A percentile compares a stretch with the other conserved stretches of the same genome.
phyloP scores from a whole-genome alignment of 2,888 invertebrate genomes.

The Drosophila sordidapex region DNA sequence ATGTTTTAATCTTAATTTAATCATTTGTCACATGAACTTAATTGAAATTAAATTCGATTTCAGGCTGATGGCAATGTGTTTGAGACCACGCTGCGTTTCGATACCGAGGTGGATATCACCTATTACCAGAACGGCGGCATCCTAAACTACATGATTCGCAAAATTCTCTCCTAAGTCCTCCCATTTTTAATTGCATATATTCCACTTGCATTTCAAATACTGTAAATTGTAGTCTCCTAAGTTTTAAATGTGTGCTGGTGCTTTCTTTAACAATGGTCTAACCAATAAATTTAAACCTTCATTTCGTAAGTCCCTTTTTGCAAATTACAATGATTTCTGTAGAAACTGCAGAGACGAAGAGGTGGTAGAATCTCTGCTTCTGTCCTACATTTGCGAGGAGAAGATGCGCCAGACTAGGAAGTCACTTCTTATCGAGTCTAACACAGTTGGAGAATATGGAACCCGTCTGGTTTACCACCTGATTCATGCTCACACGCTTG shows the following conservation, averaged over 20 bases:
- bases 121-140: slow-evolving; percentile 98
- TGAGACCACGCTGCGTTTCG: slow-evolving; percentile 93
- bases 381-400: neutral
- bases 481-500: neutral
- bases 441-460: neutral
- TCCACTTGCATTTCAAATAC: slow-evolving; percentile 68
- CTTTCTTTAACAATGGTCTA: slow-evolving; percentile 47
- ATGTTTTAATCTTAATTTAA: slow-evolving; percentile 48
- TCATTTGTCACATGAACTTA: neutral
- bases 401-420: neutral
- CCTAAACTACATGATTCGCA: slow-evolving; percentile 98
- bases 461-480: neutral
- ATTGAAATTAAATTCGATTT: slow-evolving; percentile 37
- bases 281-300: slow-evolving; percentile 65
- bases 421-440: neutral
- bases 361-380: neutral
- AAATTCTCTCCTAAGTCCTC: slow-evolving; percentile 87
- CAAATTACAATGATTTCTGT: slow-evolving; percentile 61
- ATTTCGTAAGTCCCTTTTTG: slow-evolving; percentile 69
- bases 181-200: slow-evolving; percentile 42
- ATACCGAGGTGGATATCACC: slow-evolving; percentile 98
- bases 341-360: neutral
- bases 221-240: slow-evolving; percentile 58
- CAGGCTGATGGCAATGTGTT: slow-evolving; percentile 89
- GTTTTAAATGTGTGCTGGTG: slow-evolving; percentile 56